Conservation (phyloP, 92 coral and sea anemone species). For the Porites divaricata region DNA sequence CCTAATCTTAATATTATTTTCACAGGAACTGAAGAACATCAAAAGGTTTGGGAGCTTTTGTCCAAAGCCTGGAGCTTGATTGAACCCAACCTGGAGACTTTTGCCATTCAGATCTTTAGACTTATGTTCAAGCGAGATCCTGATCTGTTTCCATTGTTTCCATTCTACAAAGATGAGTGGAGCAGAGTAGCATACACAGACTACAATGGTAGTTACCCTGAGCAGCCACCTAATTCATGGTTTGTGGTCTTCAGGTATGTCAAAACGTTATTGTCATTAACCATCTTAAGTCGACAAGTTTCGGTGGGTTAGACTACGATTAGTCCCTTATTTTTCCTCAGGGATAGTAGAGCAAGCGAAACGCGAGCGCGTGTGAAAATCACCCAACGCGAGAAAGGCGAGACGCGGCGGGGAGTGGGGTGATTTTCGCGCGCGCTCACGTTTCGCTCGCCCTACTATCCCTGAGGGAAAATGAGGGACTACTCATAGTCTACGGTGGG, state of each 20-base stretch:
- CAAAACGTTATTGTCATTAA: neutral
- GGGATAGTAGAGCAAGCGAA: no score
- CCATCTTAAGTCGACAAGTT: no score
- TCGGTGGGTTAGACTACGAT: no score
- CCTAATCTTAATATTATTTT: neutral
- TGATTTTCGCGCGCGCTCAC: no score
- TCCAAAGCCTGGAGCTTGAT: constrained; percentile 84
- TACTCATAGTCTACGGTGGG: no score
- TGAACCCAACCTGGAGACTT: constrained; percentile 85
- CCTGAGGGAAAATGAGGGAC: no score
- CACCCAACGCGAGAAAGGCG: no score
- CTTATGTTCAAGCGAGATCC: constrained; percentile 92
- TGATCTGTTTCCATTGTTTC: constrained; percentile 81
- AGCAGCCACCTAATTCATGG: constrained; percentile 96
- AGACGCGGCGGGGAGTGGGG: no score
- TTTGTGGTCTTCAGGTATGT: constrained; percentile 95
- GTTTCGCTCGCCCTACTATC: no score
- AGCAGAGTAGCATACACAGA: constrained; percentile 89
- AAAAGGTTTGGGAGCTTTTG: constrained; percentile 78
- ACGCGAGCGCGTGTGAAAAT: no score
- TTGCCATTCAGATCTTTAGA: constrained; percentile 91
- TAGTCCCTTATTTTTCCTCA: no score
- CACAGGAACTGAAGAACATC: constrained; percentile 84
- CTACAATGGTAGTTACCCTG: constrained; percentile 82
- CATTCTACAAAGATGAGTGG: constrained; percentile 98